These are phyloP conservation scores for Brachyptera risi DNA, from an alignment of 2,888 invertebrate species.

Conservation along the genomic window DNA sequence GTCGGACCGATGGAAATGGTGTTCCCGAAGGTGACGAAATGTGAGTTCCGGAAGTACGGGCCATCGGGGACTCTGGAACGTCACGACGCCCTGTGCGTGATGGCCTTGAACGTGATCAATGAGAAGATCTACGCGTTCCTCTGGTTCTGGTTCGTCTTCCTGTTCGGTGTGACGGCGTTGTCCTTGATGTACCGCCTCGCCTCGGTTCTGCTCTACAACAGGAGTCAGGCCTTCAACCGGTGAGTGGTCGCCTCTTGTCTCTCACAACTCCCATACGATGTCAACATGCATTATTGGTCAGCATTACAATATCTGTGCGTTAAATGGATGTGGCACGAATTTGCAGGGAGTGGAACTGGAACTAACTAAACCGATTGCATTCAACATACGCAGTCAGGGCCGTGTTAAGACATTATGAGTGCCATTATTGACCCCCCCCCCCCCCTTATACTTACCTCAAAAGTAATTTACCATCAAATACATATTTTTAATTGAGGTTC, in stretches of 20 bases:
- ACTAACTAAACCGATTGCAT: too few relatives aligned
- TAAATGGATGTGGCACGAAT: too few relatives aligned
- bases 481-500: too few relatives aligned
- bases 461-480: too few relatives aligned
- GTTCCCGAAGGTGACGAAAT: conserved; percentile 42
- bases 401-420: too few relatives aligned
- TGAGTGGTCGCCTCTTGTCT: conserved; percentile 60
- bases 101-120: conserved; percentile 47
- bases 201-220: conserved; percentile 31
- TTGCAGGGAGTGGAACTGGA: too few relatives aligned
- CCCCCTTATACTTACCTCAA: too few relatives aligned
- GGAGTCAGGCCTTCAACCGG: conserved; percentile 58
- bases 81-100: conserved; percentile 46
- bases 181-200: conserved; percentile 27
- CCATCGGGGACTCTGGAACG: conserved; percentile 45
- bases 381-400: too few relatives aligned
- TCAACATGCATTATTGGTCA: too few relatives aligned
- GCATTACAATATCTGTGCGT: too few relatives aligned
- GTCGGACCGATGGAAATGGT: conserved; percentile 33
- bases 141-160: conserved; percentile 41
- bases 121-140: conserved; percentile 45
- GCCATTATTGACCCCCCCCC: too few relatives aligned
- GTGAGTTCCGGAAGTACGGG: conserved; percentile 46
- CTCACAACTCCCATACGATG: too few relatives aligned
- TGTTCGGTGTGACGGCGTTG: conserved; percentile 6